Evolutionary conservation across 1,140 invertebrate species (phyloP).

Genomic region (Bombus sibiricus): DNA sequence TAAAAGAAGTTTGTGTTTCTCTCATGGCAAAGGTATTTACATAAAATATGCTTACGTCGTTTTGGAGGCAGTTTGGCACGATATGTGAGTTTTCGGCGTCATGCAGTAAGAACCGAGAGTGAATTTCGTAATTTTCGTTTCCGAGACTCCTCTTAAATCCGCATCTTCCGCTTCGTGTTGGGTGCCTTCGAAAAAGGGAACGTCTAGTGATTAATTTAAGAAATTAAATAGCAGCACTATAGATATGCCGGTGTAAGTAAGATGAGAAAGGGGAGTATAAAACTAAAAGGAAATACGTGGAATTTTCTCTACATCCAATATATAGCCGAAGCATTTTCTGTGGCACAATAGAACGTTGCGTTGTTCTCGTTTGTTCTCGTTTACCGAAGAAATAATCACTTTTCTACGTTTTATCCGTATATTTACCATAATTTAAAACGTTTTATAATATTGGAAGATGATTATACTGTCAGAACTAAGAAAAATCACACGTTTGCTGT

Average conservation of each 20-base stretch:
- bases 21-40: too few species aligned
- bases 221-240: too few species aligned
- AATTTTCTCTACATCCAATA: too few species aligned
- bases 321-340: too few species aligned
- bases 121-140: conserved; percentile 60
- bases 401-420: conserved; percentile 5
- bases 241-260: too few species aligned
- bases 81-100: conserved; percentile 59
- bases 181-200: not conserved
- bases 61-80: conserved; percentile 31
- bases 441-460: not conserved
- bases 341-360: too few species aligned
- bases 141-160: conserved; percentile 30
- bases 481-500: not conserved
- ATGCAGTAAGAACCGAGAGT: conserved; percentile 59
- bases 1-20: not conserved
- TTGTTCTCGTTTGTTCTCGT: not conserved
- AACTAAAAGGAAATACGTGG: too few species aligned
- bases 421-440: not conserved
- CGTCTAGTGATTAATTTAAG: not conserved
- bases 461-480: not conserved
- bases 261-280: too few species aligned
- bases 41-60: not conserved
- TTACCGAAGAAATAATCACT: conserved; percentile 10
- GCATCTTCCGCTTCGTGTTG: not conserved